Evolutionary conservation across 1,140 invertebrate species (phyloP).

Genomic region (Zaprionus taronus): DNA sequence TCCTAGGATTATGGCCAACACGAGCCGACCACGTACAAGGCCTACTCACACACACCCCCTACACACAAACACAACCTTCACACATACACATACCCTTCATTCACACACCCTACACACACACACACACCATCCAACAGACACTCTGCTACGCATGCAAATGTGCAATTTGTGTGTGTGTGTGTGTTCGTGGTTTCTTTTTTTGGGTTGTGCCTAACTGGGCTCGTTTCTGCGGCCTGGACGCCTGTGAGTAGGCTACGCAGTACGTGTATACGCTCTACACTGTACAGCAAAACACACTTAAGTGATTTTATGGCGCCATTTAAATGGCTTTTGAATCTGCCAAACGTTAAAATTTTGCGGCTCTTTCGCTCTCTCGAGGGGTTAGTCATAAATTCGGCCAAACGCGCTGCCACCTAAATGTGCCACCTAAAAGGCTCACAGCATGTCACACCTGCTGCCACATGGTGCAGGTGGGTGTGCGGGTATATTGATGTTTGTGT

Average conservation of each 20-base stretch:
- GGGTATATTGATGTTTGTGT: background rate
- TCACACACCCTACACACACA: background rate
- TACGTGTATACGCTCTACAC: conserved; percentile 29
- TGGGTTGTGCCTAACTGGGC: conserved; percentile 28
- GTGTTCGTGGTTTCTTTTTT: conserved; percentile 22
- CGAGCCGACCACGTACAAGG: conserved; percentile 12
- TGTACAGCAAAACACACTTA: conserved; percentile 63
- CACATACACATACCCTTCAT: background rate
- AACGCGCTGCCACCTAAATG: conserved; percentile 27
- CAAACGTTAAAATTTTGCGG: conserved; percentile 40
- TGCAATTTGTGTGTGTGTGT: conserved; percentile 40
- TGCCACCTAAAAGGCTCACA: conserved; percentile 19
- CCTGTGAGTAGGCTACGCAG: conserved; percentile 63
- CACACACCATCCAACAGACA: background rate
- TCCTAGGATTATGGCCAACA: conserved; percentile 46
- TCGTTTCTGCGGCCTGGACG: conserved; percentile 27
- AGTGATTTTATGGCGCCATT: conserved; percentile 75
- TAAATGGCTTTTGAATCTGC: conserved; percentile 74
- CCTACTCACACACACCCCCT: conserved; percentile 21
- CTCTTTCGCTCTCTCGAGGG: background rate
- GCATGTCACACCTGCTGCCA: conserved; percentile 7
- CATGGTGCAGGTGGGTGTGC: background rate
- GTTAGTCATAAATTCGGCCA: conserved; percentile 56
- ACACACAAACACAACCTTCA: background rate
- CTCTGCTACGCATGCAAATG: conserved; percentile 45